These are phyloP conservation scores for Chironex yamaguchii DNA, from an alignment of 30 jellyfish, hydroid and myxozoan genomes.

Conservation along the genomic window DNA sequence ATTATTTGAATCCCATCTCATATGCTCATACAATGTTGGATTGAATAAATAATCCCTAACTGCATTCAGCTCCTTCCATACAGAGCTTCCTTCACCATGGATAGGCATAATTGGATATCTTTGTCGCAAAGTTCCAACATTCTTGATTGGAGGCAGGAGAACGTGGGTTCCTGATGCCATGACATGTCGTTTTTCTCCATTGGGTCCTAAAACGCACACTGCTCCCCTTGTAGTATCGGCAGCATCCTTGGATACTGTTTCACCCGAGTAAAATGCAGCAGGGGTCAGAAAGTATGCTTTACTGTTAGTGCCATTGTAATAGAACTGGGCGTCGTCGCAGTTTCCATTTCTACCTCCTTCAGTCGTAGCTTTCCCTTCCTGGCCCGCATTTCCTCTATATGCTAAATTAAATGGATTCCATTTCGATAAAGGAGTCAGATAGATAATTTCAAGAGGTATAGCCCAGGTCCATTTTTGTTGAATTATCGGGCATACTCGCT, in stretches of 20 bases:
- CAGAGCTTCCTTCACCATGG: slow-evolving; percentile 85
- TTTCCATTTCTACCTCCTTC: slow-evolving; percentile 74
- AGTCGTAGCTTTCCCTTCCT: slow-evolving; percentile 42
- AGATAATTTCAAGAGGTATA: slow-evolving; percentile 79
- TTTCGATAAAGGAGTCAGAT: slow-evolving; percentile 75
- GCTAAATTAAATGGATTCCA: slow-evolving; percentile 79
- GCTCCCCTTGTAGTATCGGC: slow-evolving; percentile 73
- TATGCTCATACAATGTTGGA: slow-evolving; percentile 41
- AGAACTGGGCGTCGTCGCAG: slow-evolving; percentile 43
- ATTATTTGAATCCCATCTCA: slow-evolving; percentile 6
- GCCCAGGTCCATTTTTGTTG: slow-evolving; percentile 81
- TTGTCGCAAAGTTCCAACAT: slow-evolving; percentile 70
- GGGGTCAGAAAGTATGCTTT: slow-evolving; percentile 77
- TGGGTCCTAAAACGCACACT: slow-evolving; percentile 71
- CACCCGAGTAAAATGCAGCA: slow-evolving; percentile 62
- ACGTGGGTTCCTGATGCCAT: slow-evolving; percentile 86
- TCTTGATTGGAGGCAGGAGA: slow-evolving; percentile 74
- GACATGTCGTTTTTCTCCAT: slow-evolving; percentile 47
- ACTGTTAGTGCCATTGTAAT: slow-evolving; percentile 74
- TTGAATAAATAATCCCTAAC: slow-evolving; percentile 55
- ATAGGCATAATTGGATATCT: slow-evolving; percentile 78
- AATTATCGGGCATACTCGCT: slow-evolving; percentile 49
- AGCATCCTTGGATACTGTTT: slow-evolving; percentile 41
- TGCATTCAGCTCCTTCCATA: slow-evolving; percentile 83
- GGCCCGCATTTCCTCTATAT: slow-evolving; percentile 44